These are phyloP conservation scores for Sebastes umbrosus DNA, from an alignment of 2,797 vertebrate species.

Conservation along the genomic window DNA sequence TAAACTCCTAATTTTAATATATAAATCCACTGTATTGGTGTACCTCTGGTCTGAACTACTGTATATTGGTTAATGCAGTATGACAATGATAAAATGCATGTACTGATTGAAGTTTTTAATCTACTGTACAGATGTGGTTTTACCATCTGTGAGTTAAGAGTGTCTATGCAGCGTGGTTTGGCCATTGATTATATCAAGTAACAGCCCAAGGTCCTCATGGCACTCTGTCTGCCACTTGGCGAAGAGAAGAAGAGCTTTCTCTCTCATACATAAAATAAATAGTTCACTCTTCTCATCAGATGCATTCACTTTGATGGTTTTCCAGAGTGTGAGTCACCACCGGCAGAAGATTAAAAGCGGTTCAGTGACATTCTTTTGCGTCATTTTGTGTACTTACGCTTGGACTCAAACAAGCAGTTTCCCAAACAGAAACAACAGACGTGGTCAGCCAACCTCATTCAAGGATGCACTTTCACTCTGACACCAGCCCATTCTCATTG, in stretches of 20 bases:
- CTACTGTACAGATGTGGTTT: constrained; percentile 5
- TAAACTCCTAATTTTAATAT: background rate
- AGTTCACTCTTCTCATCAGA: background rate
- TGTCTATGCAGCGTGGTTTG: background rate
- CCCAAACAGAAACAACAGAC: constrained; percentile 32
- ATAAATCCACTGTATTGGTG: background rate
- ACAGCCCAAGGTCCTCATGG: constrained; percentile 28
- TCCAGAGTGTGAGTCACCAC: constrained; percentile 54
- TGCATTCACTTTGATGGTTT: constrained; percentile 40
- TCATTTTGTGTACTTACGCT: constrained; percentile 52
- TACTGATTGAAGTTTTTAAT: background rate
- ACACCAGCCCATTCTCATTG: background rate
- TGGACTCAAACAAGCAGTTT: constrained; percentile 47
- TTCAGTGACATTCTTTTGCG: constrained; percentile 41
- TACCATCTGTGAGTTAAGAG: constrained; percentile 2
- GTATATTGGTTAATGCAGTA: background rate
- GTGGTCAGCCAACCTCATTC: constrained; percentile 7
- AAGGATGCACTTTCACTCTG: constrained; percentile 11
- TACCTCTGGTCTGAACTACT: background rate
- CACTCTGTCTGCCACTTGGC: constrained; percentile 30
- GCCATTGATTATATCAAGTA: constrained; percentile 38
- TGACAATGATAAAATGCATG: background rate
- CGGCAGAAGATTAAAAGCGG: constrained; percentile 22
- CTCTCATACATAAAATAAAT: constrained; percentile 1
- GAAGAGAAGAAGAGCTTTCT: constrained; percentile 7